These are phyloP conservation scores for Zaprionus ghesquierei DNA, from an alignment of 1,140 invertebrate species.

Conservation along the genomic window DNA sequence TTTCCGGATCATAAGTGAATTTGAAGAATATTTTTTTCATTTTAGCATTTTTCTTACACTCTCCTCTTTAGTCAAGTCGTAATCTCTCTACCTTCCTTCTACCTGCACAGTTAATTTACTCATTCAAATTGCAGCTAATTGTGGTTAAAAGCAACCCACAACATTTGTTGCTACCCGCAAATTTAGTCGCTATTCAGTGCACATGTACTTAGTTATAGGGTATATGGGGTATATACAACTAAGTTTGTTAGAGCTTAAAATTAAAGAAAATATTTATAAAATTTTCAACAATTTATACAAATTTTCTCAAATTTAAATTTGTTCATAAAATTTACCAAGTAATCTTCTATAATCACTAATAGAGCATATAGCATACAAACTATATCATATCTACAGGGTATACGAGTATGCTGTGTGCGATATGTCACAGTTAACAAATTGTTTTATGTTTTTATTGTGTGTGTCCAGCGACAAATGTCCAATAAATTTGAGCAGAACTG, in stretches of 20 bases:
- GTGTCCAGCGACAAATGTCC: slow-evolving; percentile 39
- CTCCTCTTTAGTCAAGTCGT: neutral
- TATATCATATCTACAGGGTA: neutral
- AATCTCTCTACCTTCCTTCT: neutral
- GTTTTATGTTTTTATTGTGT: slow-evolving; percentile 4
- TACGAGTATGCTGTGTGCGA: neutral
- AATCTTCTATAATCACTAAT: too few species aligned
- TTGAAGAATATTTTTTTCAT: too few species aligned
- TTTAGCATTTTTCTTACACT: neutral
- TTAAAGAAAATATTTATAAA: too few species aligned
- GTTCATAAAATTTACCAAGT: too few species aligned
- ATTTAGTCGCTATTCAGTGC: slow-evolving; percentile 34
- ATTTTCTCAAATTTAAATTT: too few species aligned
- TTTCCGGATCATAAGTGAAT: neutral
- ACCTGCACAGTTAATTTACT: slow-evolving; percentile 20
- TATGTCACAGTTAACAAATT: neutral
- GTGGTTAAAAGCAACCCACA: slow-evolving; percentile 20
- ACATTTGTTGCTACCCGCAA: slow-evolving; percentile 44
- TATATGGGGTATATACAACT: neutral
- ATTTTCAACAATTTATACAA: too few species aligned
- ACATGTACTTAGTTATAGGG: neutral
- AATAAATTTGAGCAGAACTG: slow-evolving; percentile 41
- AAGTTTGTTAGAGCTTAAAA: too few species aligned
- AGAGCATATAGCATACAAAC: neutral
- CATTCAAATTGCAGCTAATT: slow-evolving; percentile 41